Conservation (phyloP, 2,113 vertebrate species). For the Psittacula cyanocephala region DNA sequence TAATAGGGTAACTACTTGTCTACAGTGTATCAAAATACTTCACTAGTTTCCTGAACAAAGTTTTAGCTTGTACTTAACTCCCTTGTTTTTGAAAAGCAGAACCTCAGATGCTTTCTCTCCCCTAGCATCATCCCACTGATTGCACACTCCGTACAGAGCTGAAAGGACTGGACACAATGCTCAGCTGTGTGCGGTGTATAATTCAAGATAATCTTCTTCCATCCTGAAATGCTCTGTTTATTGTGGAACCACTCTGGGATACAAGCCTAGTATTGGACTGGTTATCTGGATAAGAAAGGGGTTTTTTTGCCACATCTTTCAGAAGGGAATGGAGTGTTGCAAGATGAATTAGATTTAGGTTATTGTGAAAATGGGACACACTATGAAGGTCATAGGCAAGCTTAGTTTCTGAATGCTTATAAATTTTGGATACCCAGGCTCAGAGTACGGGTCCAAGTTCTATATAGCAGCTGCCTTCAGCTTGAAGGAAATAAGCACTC, state of each 20-base stretch:
- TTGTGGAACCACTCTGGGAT: neutral
- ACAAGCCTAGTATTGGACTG: neutral
- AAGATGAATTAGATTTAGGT: neutral
- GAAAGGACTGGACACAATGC: neutral
- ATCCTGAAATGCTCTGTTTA: neutral
- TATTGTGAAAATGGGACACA: neutral
- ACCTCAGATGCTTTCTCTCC: neutral
- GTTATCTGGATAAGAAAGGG: neutral
- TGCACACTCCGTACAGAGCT: neutral
- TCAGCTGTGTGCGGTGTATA: neutral
- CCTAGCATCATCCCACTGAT: neutral
- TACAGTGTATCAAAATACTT: neutral
- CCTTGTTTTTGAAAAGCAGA: neutral
- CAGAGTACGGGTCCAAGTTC: neutral
- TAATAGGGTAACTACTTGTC: neutral
- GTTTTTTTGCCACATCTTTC: neutral
- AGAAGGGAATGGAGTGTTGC: neutral
- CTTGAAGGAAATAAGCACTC: neutral
- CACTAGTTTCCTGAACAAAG: neutral
- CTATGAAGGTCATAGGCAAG: neutral
- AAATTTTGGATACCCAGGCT: neutral
- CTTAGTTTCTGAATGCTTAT: neutral
- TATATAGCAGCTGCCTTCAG: neutral
- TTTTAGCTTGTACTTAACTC: neutral
- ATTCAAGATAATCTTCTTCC: neutral